Percentiles rank a stretch among this genome's conserved stretches.
Evolutionary conservation across 35 echinoderm and acorn worm species (phyloP).

Genomic region (Anneissia japonica): DNA sequence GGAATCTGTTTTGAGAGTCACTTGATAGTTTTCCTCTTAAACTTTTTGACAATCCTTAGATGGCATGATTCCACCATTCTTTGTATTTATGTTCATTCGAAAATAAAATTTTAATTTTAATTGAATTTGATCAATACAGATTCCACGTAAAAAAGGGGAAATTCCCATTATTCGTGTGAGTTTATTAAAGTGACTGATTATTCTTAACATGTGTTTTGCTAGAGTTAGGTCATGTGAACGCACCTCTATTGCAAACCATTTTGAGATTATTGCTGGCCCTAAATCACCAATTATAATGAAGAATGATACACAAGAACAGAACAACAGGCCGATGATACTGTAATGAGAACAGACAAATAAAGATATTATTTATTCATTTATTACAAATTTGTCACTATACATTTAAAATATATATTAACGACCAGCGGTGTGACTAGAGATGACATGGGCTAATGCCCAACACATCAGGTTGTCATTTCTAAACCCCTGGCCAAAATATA

Average conservation of each 20-base stretch:
- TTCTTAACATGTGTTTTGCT: background rate
- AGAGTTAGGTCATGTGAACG: no score
- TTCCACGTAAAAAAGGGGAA: no score
- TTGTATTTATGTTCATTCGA: no score
- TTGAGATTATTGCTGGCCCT: slow-evolving; percentile 80
- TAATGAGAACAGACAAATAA: slow-evolving; percentile 11
- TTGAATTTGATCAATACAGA: no score
- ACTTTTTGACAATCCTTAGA: no score
- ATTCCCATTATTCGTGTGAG: no score
- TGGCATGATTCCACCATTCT: no score
- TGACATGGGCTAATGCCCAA: background rate
- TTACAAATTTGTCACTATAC: background rate
- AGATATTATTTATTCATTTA: background rate
- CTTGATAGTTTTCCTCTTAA: no score
- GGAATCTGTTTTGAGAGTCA: no score
- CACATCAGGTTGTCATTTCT: background rate
- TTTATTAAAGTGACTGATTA: background rate
- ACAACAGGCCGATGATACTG: slow-evolving; percentile 80
- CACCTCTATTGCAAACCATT: slow-evolving; percentile 71
- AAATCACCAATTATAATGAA: slow-evolving; percentile 90
- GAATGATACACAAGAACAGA: slow-evolving; percentile 82
- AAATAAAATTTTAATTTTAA: no score
- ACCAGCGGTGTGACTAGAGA: background rate
- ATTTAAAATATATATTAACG: background rate
- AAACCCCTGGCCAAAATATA: no score